Percentiles rank a stretch among this genome's conserved stretches.
These are phyloP conservation scores for Albula goreensis DNA, from an alignment of 2,113 vertebrate genomes.

Conservation along the genomic window DNA sequence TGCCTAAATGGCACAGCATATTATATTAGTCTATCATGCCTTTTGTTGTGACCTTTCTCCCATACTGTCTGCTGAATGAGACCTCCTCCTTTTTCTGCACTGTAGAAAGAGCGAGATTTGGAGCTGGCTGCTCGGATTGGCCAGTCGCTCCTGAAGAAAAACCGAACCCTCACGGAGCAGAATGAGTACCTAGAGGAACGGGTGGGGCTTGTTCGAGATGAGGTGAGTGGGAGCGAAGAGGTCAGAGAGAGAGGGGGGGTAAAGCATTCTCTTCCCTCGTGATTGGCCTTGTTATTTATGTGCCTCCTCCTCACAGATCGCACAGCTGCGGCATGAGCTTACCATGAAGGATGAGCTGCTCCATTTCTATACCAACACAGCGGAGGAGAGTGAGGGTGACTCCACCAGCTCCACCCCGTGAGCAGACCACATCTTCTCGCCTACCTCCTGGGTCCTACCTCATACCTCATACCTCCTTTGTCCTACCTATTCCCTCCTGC, in stretches of 20 bases:
- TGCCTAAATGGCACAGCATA: background rate
- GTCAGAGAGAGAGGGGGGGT: background rate
- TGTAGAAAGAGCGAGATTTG: constrained; percentile 95
- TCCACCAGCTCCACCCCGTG: constrained; percentile 84
- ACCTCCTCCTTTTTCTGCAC: constrained; percentile 23
- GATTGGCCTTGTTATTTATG: background rate
- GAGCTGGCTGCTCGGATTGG: constrained; percentile 95
- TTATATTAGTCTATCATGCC: background rate
- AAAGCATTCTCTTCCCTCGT: too few relatives aligned
- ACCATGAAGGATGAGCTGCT: constrained; percentile 97
- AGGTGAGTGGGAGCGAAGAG: constrained; percentile 68
- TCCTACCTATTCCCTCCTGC: background rate
- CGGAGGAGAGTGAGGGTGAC: constrained; percentile 88
- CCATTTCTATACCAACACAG: constrained; percentile 91
- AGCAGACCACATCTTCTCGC: constrained; percentile 52
- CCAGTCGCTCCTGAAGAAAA: constrained; percentile 94
- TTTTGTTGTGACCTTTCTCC: background rate
- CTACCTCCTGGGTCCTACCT: background rate
- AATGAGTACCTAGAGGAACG: constrained; percentile 92
- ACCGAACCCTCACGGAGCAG: constrained; percentile 85
- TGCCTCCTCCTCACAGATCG: constrained; percentile 72
- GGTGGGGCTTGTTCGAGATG: constrained; percentile 89
- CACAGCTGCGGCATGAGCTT: constrained; percentile 91
- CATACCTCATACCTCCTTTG: background rate
- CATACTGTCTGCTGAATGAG: background rate